Base-by-base conservation (phyloP, 2,888 invertebrate genomes). In the Pachliopta kotzebuea region DNA sequence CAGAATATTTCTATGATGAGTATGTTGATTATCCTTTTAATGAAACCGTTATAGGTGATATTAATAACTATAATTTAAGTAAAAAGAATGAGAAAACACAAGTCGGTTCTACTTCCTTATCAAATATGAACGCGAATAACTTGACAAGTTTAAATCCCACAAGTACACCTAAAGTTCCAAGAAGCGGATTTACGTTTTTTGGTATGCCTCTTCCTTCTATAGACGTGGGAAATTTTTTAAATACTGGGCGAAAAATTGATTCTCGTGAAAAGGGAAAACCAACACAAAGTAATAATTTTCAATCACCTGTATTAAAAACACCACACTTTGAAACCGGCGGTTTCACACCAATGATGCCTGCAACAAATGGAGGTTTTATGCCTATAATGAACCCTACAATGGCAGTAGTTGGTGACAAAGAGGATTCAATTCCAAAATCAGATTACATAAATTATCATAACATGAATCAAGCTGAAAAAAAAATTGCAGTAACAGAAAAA, bases 1-100 rank as follows among this genome's bases (percentile, higher is more conserved):
- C 95, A 1, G 96, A 97, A 76, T 96, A 96, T 75, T 95, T 96
- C 73, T 96, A 96, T 77, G 96, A 96, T 74, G 96, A 96, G 71
- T 96, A 96, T 78, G 93, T 95, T 0, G 96, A 96, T 79, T 95
- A 96, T 80, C 94, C 95, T 9, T 94, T 94, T 62, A 94, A 95
- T 72, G 94, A 94, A 70, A 93, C 93, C 49, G 77, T 91, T 62
- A 73, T 90, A 31, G 82, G 88, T 60, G 78, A 80, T n/a, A 68
- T 88, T 11, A 85, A 82, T 63, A 82, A 82, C 67, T 85, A 85
- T 70, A 82, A 76, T 67, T 70, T 76, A 49, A 69, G 79, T 20
- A 80, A 85, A 72, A 80, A 72, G 67, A 84, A 72, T 70, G 80
- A 76, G 58, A 84, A 76, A 67, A 85, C 88, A 8, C 92, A 93